Evolutionary conservation across 2,888 invertebrate species (phyloP), one percentile per base, ranked within the genome.

Genomic region (Eilema caniola): DNA sequence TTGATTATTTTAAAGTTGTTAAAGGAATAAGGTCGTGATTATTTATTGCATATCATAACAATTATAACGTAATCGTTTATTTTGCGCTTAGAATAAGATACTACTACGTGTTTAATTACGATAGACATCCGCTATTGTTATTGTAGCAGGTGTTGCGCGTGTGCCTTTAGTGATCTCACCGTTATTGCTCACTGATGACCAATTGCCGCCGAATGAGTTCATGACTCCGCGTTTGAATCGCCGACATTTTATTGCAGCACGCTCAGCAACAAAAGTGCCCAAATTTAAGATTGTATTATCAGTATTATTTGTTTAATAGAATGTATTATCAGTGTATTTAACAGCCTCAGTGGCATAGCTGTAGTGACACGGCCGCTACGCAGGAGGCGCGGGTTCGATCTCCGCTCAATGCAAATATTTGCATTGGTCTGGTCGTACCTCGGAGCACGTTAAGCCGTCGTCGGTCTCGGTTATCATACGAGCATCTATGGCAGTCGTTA

Each of bases 171-270:
- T 94, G 94, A 94, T 91, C 92, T 93, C 94, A 94, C 89, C 90
- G 84, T 83, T 86, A 90, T 93, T 93, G 93, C 93, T 93, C 93
- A 93, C 88, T 89, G 88, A 88, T 90, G 91, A 90, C 89, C 90
- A 90, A 90, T 88, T 88, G 89, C 89, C 83, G 84, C 85, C 85
- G 81, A 86, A 86, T 90, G 90, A 90, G 89, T 90, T 89, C 90
- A 90, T 84, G 87, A 88, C 86, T 84, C 80, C 79, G 73, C 78
- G 72, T 84, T 83, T 84, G 85, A 83, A 85, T 73, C 67, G 81
- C 85, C 81, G 81, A 77, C 83, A 81, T 71, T 73, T 78, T 75
- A 82, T 81, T 78, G 71, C 76, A 60, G 5, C 28, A 33, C 31
- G 16, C 59, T 20, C 25, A 14, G 24, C n/a, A 66, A 41, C 20